phyloP scores from a whole-genome alignment of 2,888 invertebrate genomes.

The Frankliniella intonsa region DNA sequence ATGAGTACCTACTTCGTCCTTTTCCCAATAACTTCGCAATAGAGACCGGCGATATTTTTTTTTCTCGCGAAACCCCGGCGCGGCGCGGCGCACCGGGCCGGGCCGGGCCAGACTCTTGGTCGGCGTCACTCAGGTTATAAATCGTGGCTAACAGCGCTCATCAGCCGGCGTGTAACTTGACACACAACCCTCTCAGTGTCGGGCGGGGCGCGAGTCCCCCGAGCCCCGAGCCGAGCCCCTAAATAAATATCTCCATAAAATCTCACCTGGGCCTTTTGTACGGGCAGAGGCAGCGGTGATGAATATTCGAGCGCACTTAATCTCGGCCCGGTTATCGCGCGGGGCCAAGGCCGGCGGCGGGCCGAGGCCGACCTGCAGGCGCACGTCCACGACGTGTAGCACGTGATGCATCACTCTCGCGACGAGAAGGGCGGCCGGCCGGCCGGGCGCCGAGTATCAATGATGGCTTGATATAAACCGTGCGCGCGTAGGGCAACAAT shows the following conservation, averaged over 20 bases:
- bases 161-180: slow-evolving; percentile 24
- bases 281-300: background rate
- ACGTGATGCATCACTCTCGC: too few species aligned
- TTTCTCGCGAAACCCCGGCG: background rate
- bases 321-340: background rate
- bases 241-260: slow-evolving; percentile 17
- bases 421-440: too few species aligned
- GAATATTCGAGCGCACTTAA: background rate
- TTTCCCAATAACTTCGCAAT: background rate
- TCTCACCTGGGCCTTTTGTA: background rate
- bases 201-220: background rate
- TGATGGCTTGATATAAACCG: too few species aligned
- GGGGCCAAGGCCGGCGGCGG: background rate
- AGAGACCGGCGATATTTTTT: background rate
- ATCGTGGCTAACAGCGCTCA: slow-evolving; percentile 16
- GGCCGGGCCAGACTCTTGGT: background rate
- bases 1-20: too few species aligned
- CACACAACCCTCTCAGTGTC: slow-evolving; percentile 21
- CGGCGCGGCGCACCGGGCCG: background rate
- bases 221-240: background rate
- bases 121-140: background rate
- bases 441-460: too few species aligned
- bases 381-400: too few species aligned
- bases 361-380: background rate
- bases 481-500: too few species aligned